Base-by-base conservation (phyloP, 1,140 invertebrate species). In the Cheumatopsyche charites region DNA sequence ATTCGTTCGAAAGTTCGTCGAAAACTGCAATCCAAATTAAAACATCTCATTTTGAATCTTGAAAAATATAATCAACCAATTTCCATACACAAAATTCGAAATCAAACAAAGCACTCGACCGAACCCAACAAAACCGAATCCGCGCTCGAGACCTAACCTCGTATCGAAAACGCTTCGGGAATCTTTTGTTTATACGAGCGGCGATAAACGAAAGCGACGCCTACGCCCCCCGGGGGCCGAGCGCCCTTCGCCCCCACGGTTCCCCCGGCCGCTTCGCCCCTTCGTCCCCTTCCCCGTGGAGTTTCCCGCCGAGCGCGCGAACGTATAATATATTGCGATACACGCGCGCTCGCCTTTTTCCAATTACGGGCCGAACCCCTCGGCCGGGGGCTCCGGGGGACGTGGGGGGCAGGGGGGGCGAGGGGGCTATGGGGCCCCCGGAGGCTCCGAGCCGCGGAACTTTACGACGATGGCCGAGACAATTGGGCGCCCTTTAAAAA, bases 171-270 rank as follows among this genome's bases (percentile, higher is more conserved):
- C 49, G 49, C 49, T 52, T n/a, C 17, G 49, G 25, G 25, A 58
- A 58, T 58, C 55, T 58, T 58, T 58, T 58, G 55, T 58, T 58
- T 58, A 58, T 52, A n/a, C 49, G 17, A n/a, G 17, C n/a, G n/a
- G n/a, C 23, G 49, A 52, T 52, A 52, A 52, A 52, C 49, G 49
- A 52, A 17, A n/a, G 49, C 49, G 49, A 52, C 25, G 55, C 55
- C 25, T 11, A 58, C 23, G 25, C n/a, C n/a, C n/a, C n/a, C 55
- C 17, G 55, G 1, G 21, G 55, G 6, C 9, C 55, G 4, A 4
- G n/a, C 5, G 5, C 4, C 12, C 43, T 23, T n/a, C n/a, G n/a
- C n/a, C n/a, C n/a, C n/a, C n/a, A n/a, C n/a, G n/a, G n/a, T n/a
- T n/a, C 29, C 29, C 3, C 29, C 29, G 3, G 9, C 29, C 29